Base-by-base conservation (phyloP, 2,888 invertebrate species). In the Clanis bilineata region DNA sequence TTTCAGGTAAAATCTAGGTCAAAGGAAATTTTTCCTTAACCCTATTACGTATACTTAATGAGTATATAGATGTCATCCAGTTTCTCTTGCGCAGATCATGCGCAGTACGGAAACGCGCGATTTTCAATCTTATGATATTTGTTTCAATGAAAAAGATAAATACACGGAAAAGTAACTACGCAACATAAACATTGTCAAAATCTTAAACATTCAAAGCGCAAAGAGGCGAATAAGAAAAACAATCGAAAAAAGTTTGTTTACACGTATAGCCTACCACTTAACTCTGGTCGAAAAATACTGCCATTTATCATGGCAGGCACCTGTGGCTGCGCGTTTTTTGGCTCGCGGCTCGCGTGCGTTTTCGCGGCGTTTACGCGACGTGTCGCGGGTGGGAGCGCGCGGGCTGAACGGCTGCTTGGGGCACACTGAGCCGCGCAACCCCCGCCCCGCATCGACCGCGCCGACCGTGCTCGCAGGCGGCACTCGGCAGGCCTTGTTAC, bases 61-160 rank as follows among this genome's bases (percentile, higher is more conserved):
- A 68, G 65, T 67, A 67, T 70, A 66, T 73, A 71, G 63, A 65
- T 70, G 63, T 56, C 68, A 65, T 65, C 64, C 67, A 79, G 80
- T 85, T 73, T 78, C 86, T 85, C 87, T 73, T 85, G 88, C 88
- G 86, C 88, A 86, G 83, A 72, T 80, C 89, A 86, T 88, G 88
- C 88, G 88, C 88, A 85, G 64, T 77, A 64, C 41, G 51, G 2
- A 9, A 63, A 62, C 72, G 68, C 68, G 73, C 77, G 58, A 84
- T 73, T 71, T 60, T 76, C 70, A 69, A 64, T 75, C 73, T 75
- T 81, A 76, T 36, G 41, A 54, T 43, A 59, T 54, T 44, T n/a
- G 32, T 60, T 60, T 57, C 10, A 66, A 66, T 64, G 51, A 55
- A 21, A 56, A 41, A 36, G 44, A 62, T 47, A 56, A 23, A 62